These are phyloP conservation scores for Macrochelys suwanniensis DNA, from an alignment of 2,797 vertebrate genomes.

Conservation along the genomic window DNA sequence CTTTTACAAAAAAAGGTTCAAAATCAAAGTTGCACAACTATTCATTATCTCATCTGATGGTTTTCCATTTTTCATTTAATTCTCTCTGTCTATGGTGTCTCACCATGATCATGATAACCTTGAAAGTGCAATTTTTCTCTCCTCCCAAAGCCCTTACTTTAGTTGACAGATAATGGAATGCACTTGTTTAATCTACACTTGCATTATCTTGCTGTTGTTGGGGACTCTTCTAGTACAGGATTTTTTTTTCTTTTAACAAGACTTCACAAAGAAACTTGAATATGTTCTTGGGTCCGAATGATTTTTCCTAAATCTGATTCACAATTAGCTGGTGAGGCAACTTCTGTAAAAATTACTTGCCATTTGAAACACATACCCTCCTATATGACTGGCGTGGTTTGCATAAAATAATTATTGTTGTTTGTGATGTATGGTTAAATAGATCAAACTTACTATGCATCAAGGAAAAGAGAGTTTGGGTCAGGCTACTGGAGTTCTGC, in stretches of 20 bases:
- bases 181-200: background rate
- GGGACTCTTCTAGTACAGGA: background rate
- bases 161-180: background rate
- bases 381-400: background rate
- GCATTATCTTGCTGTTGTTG: background rate
- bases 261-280: background rate
- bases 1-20: conserved; percentile 54
- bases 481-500: background rate
- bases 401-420: background rate
- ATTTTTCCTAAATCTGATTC: background rate
- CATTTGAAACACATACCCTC: background rate
- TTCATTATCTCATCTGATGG: conserved; percentile 18
- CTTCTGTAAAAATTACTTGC: background rate
- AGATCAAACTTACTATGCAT: background rate
- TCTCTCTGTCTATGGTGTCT: conserved; percentile 21
- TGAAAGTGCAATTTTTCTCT: conserved; percentile 73
- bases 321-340: background rate
- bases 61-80: conserved; percentile 51
- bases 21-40: conserved; percentile 44
- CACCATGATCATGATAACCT: conserved; percentile 35
- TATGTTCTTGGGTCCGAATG: background rate
- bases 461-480: background rate
- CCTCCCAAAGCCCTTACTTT: background rate
- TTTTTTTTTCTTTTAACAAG: background rate
- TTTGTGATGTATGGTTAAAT: background rate